These are phyloP conservation scores for Hippopotamus amphibius DNA, from an alignment of 2,113 vertebrate genomes.

Conservation along the genomic window DNA sequence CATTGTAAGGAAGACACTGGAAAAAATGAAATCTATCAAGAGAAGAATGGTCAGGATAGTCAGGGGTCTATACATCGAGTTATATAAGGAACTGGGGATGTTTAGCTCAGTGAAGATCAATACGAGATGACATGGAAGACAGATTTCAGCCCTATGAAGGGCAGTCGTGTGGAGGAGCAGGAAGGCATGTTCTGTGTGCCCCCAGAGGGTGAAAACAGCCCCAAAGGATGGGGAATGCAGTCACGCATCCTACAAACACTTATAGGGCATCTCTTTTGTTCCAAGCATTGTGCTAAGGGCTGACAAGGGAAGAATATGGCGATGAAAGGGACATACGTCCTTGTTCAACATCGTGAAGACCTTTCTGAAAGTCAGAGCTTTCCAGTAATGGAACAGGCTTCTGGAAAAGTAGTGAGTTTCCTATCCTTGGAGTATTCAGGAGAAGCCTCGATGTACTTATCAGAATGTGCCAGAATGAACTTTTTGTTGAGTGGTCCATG, in stretches of 20 bases:
- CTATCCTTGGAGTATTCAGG: neutral
- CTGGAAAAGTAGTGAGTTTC: neutral
- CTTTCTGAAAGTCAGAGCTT: slow-evolving; percentile 30
- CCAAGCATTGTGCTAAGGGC: neutral
- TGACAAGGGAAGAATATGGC: neutral
- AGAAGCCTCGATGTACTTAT: neutral
- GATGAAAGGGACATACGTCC: neutral
- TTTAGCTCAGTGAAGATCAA: neutral
- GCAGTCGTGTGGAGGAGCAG: neutral
- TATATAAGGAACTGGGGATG: neutral
- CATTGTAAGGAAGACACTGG: neutral
- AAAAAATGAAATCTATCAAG: neutral
- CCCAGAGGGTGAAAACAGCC: neutral
- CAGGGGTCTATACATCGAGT: neutral
- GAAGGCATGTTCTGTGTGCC: neutral
- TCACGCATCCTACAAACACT: neutral
- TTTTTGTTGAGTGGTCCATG: neutral
- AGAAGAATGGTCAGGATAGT: neutral
- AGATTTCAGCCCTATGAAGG: neutral
- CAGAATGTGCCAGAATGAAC: neutral
- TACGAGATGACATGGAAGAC: neutral
- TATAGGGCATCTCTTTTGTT: neutral
- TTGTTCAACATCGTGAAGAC: neutral
- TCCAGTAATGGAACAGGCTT: neutral
- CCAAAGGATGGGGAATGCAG: neutral